Evolutionary conservation across 2,888 invertebrate genomes (phyloP).

Genomic region (Spicauda simplicius): DNA sequence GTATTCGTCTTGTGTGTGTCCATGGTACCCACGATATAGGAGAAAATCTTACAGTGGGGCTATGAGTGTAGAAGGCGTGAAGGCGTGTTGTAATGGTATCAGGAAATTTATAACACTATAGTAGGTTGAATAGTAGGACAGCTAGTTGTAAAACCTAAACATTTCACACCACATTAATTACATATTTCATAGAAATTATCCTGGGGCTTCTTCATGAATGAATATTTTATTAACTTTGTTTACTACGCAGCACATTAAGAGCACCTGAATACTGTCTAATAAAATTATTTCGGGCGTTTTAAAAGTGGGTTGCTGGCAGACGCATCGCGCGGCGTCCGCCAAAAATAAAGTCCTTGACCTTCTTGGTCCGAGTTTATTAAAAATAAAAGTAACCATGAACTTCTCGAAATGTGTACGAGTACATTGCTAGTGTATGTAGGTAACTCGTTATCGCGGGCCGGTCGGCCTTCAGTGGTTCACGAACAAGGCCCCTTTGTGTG

Average conservation of each 20-base stretch:
- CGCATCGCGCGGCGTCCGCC: constrained; percentile 64
- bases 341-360: constrained; percentile 82
- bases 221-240: constrained; percentile 30
- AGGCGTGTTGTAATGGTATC: no score
- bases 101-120: no score
- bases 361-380: constrained; percentile 70
- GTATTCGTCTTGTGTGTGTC: no score
- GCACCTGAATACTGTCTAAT: constrained; percentile 32
- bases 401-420: constrained; percentile 65
- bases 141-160: no score
- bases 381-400: constrained; percentile 81
- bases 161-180: no score
- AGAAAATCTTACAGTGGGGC: no score
- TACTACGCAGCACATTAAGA: constrained; percentile 22
- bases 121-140: no score
- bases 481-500: constrained; percentile 77
- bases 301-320: constrained; percentile 67
- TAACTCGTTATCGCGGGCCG: constrained; percentile 65
- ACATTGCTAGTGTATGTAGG: constrained; percentile 66
- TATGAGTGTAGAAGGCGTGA: no score
- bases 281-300: constrained; percentile 36
- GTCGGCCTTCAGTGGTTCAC: constrained; percentile 80
- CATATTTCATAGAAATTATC: neutral
- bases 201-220: constrained; percentile 20
- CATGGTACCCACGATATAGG: no score